A percentile compares a stretch with the other conserved stretches of the same genome.
These are phyloP conservation scores for Macaria notata DNA, from an alignment of 2,888 invertebrate genomes.

Conservation along the genomic window DNA sequence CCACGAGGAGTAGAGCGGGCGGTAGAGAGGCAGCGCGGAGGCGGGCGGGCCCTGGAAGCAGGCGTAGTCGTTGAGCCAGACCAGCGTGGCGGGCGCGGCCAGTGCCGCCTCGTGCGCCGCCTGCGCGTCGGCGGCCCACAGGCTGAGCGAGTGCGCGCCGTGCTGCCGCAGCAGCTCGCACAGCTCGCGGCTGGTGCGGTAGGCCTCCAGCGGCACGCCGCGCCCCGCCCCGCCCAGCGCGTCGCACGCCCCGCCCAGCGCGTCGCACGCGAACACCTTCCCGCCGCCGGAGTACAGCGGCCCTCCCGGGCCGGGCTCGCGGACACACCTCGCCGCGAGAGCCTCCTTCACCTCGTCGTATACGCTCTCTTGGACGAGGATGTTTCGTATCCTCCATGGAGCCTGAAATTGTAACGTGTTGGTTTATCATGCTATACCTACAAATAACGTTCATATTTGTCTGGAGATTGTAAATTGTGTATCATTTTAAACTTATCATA, in stretches of 20 bases:
- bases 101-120: constrained; percentile 13
- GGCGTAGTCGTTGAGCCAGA: constrained; percentile 22
- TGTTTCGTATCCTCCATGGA: constrained; percentile 14
- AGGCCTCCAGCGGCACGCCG: constrained; percentile 8
- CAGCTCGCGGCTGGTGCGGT: constrained; percentile 15
- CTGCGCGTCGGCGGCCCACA: constrained; percentile 16
- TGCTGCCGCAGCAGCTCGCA: constrained; percentile 1
- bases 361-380: constrained; percentile 21
- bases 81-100: constrained; percentile 2
- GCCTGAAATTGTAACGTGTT: constrained; percentile 9
- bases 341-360: constrained; percentile 13
- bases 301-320: not conserved
- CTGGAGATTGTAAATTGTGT: too few species aligned
- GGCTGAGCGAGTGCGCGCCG: not conserved
- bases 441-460: too few species aligned
- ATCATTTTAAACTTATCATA: too few species aligned
- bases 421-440: too few species aligned
- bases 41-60: constrained; percentile 18
- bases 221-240: not conserved
- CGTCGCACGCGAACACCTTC: constrained; percentile 6
- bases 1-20: constrained; percentile 10
- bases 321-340: constrained; percentile 10
- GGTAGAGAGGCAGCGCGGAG: constrained; percentile 13
- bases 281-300: constrained; percentile 3
- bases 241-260: constrained; percentile 10